A percentile compares a stretch with the other conserved stretches of the same genome.
phyloP scores from a whole-genome alignment of 2,888 invertebrate species.

The Sinodicranocentrus sp. region DNA sequence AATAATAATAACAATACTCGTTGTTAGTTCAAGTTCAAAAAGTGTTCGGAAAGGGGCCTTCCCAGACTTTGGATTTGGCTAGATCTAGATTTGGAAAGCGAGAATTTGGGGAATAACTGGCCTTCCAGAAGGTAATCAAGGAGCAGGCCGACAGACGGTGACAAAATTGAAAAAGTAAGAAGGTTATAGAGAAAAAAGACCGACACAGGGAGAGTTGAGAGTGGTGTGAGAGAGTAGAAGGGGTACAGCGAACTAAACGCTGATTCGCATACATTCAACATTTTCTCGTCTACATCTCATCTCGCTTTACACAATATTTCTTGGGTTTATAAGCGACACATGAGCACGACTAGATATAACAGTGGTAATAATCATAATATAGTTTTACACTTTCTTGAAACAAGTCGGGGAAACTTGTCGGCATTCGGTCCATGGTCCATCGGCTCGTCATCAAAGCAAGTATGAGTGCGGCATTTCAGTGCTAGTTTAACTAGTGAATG shows the following conservation, averaged over 20 bases:
- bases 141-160: not conserved
- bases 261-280: constrained; percentile 18
- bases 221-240: too few species aligned
- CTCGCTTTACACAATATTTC: not conserved
- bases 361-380: not conserved
- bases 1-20: too few species aligned
- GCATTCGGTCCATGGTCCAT: constrained; percentile 63
- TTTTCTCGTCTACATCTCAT: not conserved
- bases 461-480: constrained; percentile 62
- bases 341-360: constrained; percentile 14
- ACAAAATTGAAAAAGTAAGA: not conserved
- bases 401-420: constrained; percentile 59
- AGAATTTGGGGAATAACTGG: not conserved
- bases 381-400: constrained; percentile 1
- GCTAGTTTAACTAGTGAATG: constrained; percentile 47
- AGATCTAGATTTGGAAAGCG: not conserved
- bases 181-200: constrained; percentile 15
- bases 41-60: too few species aligned
- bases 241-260: constrained; percentile 10
- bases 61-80: too few species aligned
- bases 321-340: constrained; percentile 20
- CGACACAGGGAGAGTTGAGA: not conserved
- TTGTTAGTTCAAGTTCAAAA: too few species aligned
- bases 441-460: constrained; percentile 56
- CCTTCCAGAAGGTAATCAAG: not conserved